Evolutionary conservation across 2,888 invertebrate species (phyloP), one percentile per base, ranked within the genome.

Genomic region (Brenthis ino): DNA sequence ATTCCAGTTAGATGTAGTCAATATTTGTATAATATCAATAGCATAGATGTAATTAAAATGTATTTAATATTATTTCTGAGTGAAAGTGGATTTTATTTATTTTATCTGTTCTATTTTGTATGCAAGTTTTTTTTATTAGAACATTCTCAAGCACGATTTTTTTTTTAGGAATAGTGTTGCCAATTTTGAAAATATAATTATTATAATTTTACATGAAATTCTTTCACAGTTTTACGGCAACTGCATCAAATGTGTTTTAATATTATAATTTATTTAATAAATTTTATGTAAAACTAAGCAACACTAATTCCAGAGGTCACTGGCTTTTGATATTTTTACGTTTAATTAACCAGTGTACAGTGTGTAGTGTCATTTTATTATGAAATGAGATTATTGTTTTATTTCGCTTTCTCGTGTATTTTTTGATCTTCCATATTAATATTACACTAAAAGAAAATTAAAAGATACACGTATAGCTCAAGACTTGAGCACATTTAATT

Each of bases 1-100:
- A 91, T 91, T 91, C 91, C 91, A 91, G 80, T 84, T 91, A 91
- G 90, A 77, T 77, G 47, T 79, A 91, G 88, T 84, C 81, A 85
- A 85, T 85, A 28, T 28, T 37, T 92, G 91, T 92, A 91, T 88
- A 82, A 86, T 90, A 90, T 86, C 83, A 81, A 77, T 91, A 91
- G 88, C 71, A 73, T 89, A 87, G 83, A 78, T 81, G 82, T 84
- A 84, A 82, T 79, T 82, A 76, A 81, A 82, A 80, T 83, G 80
- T 85, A 85, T 85, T 86, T 85, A 83, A 81, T 85, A 83, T 82
- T 83, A 74, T 79, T 76, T 76, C 74, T 73, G 76, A 77, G 73
- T 74, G 70, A 76, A 72, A 73, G 70, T 73, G 75, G 77, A 79
- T 76, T 78, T 76, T 70, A 75, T 76, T 78, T 77, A 75, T 77